Evolutionary conservation across 37 sponge, comb jelly and placozoan genomes (phyloP).

Genomic region (Spongilla lacustris): DNA sequence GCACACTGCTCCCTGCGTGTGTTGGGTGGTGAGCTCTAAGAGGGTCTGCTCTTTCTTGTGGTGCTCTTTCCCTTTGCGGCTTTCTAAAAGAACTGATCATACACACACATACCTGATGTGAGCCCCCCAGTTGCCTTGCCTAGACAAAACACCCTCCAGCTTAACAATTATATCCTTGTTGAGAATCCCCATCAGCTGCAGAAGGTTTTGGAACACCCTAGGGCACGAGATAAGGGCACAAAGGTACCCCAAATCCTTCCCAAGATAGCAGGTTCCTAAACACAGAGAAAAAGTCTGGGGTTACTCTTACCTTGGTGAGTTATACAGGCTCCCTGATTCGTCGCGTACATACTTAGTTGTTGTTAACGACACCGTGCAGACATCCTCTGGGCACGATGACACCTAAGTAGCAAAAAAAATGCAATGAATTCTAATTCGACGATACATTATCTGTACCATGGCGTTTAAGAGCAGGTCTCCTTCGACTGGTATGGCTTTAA

Average conservation of each 20-base stretch:
- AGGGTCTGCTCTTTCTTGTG: not conserved
- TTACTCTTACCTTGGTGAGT: constrained; percentile 14
- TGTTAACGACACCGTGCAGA: constrained; percentile 10
- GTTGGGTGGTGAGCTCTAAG: not conserved
- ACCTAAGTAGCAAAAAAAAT: not conserved
- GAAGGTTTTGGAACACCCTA: constrained; percentile 43
- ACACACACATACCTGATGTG: not conserved
- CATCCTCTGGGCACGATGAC: not conserved
- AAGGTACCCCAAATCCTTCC: not conserved
- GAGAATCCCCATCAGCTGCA: constrained; percentile 40
- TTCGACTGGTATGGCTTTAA: constrained; percentile 52
- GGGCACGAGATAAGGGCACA: not conserved
- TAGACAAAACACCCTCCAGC: not conserved
- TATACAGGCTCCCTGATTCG: not conserved
- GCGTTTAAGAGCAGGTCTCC: constrained; percentile 47
- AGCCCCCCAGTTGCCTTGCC: not conserved
- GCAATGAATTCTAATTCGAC: not conserved
- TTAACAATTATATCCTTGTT: constrained; percentile 54
- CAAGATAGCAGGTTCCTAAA: not conserved
- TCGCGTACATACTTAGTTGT: constrained; percentile 19
- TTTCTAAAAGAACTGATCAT: not conserved
- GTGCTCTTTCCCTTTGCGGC: not conserved
- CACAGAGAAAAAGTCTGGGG: not conserved
- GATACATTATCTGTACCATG: constrained; percentile 15
- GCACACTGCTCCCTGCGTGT: not conserved